These are phyloP conservation scores for Pseudomyrmex flavicornis DNA, from an alignment of 1,140 invertebrate species.

Conservation along the genomic window DNA sequence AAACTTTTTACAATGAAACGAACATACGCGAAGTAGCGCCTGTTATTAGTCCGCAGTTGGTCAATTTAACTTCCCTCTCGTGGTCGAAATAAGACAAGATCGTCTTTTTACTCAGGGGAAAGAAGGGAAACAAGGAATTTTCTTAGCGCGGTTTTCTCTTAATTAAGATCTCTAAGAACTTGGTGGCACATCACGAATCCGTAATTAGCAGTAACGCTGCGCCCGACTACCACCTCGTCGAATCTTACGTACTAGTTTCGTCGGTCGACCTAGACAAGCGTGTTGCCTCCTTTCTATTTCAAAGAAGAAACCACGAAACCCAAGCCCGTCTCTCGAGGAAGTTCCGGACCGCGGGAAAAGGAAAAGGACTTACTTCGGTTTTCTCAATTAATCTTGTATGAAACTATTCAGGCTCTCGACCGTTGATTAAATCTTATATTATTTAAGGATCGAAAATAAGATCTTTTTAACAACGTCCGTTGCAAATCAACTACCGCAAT, in stretches of 20 bases:
- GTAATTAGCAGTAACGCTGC: constrained; percentile 70
- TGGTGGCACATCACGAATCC: constrained; percentile 62
- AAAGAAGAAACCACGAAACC: constrained; percentile 65
- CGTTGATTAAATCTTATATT: too few species aligned
- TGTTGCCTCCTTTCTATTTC: constrained; percentile 34
- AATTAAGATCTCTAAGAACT: constrained; percentile 68
- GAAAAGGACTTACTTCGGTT: constrained; percentile 22
- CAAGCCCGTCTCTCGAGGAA: constrained; percentile 47
- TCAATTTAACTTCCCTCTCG: not conserved
- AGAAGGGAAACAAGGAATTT: constrained; percentile 20
- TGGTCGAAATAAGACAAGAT: not conserved
- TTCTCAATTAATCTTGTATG: constrained; percentile 65
- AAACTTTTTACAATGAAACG: too few species aligned
- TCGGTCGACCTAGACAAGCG: constrained; percentile 14
- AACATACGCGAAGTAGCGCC: too few species aligned
- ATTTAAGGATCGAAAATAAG: not conserved
- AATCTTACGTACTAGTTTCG: constrained; percentile 52
- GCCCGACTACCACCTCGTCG: constrained; percentile 46
- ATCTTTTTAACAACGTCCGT: not conserved
- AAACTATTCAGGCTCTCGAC: not conserved
- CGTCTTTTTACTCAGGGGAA: not conserved
- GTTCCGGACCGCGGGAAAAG: constrained; percentile 30
- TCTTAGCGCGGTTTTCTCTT: constrained; percentile 55
- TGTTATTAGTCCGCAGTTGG: too few species aligned
- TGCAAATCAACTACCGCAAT: too few species aligned